Conservation (phyloP, 2,888 invertebrate genomes). For the Atherix ibis region DNA sequence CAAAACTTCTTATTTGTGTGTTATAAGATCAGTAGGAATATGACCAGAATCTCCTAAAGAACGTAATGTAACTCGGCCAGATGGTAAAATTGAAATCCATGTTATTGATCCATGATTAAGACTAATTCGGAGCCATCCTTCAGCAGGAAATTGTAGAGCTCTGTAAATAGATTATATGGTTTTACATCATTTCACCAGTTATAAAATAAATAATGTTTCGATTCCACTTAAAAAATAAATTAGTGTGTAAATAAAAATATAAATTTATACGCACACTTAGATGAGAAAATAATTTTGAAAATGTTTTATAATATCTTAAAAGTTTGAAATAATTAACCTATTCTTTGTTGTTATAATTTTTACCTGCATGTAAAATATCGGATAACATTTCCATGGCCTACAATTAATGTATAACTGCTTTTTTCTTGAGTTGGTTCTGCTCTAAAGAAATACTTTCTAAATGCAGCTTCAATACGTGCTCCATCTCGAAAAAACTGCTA, state of each 20-base stretch:
- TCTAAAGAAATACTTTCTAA: slow-evolving; percentile 81
- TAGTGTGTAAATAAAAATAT: slow-evolving; percentile 1
- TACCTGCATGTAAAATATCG: slow-evolving; percentile 84
- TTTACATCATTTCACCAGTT: slow-evolving; percentile 3
- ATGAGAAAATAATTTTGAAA: no score
- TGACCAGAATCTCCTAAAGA: slow-evolving; percentile 80
- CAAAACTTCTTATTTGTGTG: slow-evolving; percentile 44
- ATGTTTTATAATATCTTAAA: no score
- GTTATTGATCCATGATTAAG: slow-evolving; percentile 89
- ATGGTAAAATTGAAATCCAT: slow-evolving; percentile 72
- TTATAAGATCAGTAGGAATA: slow-evolving; percentile 60
- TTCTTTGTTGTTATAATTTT: no score
- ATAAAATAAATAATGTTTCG: background rate
- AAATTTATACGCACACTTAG: no score
- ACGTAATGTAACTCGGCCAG: slow-evolving; percentile 70
- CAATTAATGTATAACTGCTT: slow-evolving; percentile 77
- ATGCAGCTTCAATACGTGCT: slow-evolving; percentile 89
- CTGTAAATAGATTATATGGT: slow-evolving; percentile 37
- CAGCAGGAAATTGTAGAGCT: slow-evolving; percentile 90
- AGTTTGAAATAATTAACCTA: no score
- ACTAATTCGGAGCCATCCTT: slow-evolving; percentile 88
- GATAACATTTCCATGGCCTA: slow-evolving; percentile 97
- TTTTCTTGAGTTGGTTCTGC: slow-evolving; percentile 63
- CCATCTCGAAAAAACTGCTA: slow-evolving; percentile 89
- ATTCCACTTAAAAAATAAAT: slow-evolving; percentile 1